A percentile compares a stretch with the other conserved stretches of the same genome.
phyloP scores from a whole-genome alignment of 2,113 vertebrate genomes.

The Plecotus auritus region DNA sequence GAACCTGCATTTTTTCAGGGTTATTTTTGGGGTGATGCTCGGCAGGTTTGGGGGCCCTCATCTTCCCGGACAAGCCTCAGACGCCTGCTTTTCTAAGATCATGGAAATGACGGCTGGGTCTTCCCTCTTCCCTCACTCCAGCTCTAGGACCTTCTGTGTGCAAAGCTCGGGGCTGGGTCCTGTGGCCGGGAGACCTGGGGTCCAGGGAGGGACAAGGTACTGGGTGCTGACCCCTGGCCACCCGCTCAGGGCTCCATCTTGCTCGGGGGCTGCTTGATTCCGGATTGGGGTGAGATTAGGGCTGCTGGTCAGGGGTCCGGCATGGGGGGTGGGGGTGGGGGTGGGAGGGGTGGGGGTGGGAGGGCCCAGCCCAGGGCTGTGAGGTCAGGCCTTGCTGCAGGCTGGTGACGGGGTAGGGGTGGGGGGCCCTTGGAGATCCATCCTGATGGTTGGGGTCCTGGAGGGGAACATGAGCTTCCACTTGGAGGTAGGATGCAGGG shows the following conservation, averaged over 20 bases:
- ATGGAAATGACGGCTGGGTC: rapidly evolving
- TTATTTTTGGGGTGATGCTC: too few species aligned
- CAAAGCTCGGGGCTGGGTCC: background rate
- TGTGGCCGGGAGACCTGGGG: background rate
- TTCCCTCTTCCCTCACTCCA: background rate
- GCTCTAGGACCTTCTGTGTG: background rate
- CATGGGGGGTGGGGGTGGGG: background rate
- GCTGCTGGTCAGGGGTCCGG: background rate
- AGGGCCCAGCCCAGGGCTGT: background rate
- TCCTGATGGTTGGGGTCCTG: background rate
- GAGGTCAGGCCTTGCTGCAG: background rate
- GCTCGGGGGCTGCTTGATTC: background rate
- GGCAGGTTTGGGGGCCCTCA: background rate
- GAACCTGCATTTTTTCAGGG: background rate
- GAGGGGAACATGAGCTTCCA: background rate
- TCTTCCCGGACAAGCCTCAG: background rate
- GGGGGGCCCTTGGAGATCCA: background rate
- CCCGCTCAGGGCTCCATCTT: background rate
- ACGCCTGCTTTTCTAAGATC: background rate
- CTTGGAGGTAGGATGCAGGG: background rate
- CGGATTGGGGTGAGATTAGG: too few species aligned
- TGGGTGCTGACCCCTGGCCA: background rate
- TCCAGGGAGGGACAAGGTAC: background rate
- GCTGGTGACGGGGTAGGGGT: too few species aligned
- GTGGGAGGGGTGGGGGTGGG: background rate